These are phyloP conservation scores for Drosophila parabipectinata DNA, from an alignment of 1,140 invertebrate genomes.

Conservation along the genomic window DNA sequence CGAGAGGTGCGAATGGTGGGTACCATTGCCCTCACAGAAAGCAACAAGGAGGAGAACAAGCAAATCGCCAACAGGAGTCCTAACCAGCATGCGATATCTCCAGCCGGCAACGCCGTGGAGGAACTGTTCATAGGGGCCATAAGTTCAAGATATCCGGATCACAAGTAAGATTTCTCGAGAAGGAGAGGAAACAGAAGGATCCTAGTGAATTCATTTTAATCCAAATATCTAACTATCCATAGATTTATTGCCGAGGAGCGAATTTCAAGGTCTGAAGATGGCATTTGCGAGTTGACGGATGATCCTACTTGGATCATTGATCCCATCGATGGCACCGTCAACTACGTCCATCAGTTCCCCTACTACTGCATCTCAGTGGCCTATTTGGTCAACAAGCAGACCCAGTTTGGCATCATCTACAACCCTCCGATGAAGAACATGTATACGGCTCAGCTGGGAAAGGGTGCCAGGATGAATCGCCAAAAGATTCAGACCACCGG, in stretches of 20 bases:
- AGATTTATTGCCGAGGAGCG: conserved; percentile 98
- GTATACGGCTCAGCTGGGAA: conserved; percentile 42
- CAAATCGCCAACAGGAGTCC: conserved; percentile 17
- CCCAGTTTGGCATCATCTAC: conserved; percentile 93
- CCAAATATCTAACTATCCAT: background rate
- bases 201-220: no score
- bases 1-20: conserved; percentile 33
- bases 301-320: conserved; percentile 98
- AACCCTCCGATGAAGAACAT: conserved; percentile 92
- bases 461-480: conserved; percentile 47
- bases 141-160: conserved; percentile 36
- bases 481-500: conserved; percentile 28
- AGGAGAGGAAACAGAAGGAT: no score
- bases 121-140: conserved; percentile 42
- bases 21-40: conserved; percentile 9
- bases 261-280: conserved; percentile 84
- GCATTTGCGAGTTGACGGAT: conserved; percentile 91
- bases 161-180: conserved; percentile 39
- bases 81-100: conserved; percentile 15
- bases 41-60: conserved; percentile 17
- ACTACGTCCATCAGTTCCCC: conserved; percentile 94
- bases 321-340: conserved; percentile 95
- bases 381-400: conserved; percentile 87
- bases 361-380: conserved; percentile 92
- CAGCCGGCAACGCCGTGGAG: conserved; percentile 45